Evolutionary conservation across 1,140 invertebrate genomes (phyloP), one percentile per base, ranked within the genome.

Genomic region (Drosophila carrolli): DNA sequence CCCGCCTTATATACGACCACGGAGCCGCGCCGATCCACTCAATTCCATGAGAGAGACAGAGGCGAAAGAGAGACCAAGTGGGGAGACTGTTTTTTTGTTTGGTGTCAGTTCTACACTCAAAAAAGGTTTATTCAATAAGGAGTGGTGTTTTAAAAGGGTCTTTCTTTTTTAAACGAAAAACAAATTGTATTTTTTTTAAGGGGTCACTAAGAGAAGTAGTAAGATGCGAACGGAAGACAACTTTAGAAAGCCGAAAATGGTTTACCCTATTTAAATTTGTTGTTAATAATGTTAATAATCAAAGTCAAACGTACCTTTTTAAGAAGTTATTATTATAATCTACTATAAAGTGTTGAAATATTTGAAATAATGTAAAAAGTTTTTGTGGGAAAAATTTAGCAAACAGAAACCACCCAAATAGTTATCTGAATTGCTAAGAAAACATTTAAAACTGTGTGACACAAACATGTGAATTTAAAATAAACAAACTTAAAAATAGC

Each of bases 1-100:
- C 57, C 76, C 66, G 56, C 68, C 75, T 88, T 88, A 83, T 88
- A 88, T 88, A 89, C 73, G 72, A 50, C 41, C 56, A 32, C 47
- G 19, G 44, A 46, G 41, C 40, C 38, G 35, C 56, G 29, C 37
- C 29, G n/a, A 19, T 29, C 53, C 65, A 37, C 46, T 58, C 66
- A 38, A 35, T 51, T 51, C 44, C 37, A 19, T n/a, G 27, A 41
- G 55, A 53, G 54, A 50, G 59, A 38, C 47, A 11, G 41, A 9
- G 6, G 60, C 32, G 3, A 29, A 50, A 32, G 68, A 72, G 68
- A 70, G 67, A n/a, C 38, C 19, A 32, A 51, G 40, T 44, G 47
- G 29, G 9, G 60, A 14, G 35, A 9, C 14, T 35, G 50, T 35
- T 63, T 67, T 51, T 65, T 43, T 19, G 59, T 38, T 13, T 13